Evolutionary conservation across 2,888 invertebrate genomes (phyloP).

Genomic region (Julus scandinavius): DNA sequence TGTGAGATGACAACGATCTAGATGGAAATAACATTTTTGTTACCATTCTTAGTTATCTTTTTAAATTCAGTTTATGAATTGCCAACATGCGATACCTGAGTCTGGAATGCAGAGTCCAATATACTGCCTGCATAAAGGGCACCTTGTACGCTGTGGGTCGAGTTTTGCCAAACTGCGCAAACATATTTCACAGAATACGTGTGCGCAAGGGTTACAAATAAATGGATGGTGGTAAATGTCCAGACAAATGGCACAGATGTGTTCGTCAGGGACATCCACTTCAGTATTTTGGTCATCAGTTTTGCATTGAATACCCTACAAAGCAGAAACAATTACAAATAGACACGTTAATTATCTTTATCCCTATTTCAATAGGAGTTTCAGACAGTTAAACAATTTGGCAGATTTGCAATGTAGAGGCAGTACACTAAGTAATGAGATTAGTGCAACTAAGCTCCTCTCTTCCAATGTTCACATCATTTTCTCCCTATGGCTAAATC

Average conservation of each 20-base stretch:
- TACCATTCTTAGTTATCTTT: background rate
- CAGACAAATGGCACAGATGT: constrained; percentile 59
- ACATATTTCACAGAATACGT: constrained; percentile 60
- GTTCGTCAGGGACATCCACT: constrained; percentile 55
- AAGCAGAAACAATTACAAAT: background rate
- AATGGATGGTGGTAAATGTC: constrained; percentile 59
- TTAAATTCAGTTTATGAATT: background rate
- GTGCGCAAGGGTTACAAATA: constrained; percentile 58
- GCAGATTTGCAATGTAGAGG: background rate
- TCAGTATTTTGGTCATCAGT: background rate
- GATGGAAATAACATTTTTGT: background rate
- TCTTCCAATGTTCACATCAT: no score
- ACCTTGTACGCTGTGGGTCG: constrained; percentile 58
- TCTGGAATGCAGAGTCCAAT: constrained; percentile 56
- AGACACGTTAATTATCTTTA: background rate
- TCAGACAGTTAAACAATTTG: background rate
- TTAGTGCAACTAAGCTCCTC: no score
- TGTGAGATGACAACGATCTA: background rate
- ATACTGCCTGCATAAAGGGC: constrained; percentile 59
- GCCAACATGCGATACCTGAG: background rate
- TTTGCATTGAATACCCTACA: background rate
- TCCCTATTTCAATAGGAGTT: background rate
- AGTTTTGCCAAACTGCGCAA: constrained; percentile 58
- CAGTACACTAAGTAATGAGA: no score
- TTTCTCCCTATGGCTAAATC: background rate